phyloP scores from a whole-genome alignment of 2,113 vertebrate species.

The Manacus vitellinus region DNA sequence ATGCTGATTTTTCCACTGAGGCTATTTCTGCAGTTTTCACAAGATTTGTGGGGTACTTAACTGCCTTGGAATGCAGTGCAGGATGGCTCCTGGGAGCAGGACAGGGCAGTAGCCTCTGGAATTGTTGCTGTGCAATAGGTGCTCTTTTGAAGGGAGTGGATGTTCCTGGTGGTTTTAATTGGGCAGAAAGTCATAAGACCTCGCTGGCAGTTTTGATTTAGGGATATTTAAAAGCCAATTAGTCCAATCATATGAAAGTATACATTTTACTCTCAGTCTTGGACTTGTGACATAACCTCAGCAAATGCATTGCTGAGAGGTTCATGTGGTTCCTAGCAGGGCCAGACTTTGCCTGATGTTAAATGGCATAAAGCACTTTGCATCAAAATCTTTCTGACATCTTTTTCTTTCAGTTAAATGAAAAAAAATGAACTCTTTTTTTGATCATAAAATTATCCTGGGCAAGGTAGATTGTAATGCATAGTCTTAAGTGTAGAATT shows the following conservation, averaged over 20 bases:
- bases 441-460: not conserved
- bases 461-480: not conserved
- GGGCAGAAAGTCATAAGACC: not conserved
- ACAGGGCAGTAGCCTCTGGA: not conserved
- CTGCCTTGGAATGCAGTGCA: not conserved
- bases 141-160: not conserved
- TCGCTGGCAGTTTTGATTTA: not conserved
- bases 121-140: not conserved
- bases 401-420: not conserved
- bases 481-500: not conserved
- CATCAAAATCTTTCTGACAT: not conserved
- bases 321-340: not conserved
- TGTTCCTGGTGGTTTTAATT: not conserved
- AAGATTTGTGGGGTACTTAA: not conserved
- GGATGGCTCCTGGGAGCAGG: not conserved
- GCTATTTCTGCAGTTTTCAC: not conserved
- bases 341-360: not conserved
- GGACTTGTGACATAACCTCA: not conserved
- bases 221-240: not conserved
- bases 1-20: not conserved
- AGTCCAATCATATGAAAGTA: not conserved
- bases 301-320: not conserved
- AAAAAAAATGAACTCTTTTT: not conserved
- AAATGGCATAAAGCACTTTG: not conserved
- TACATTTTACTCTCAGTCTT: not conserved